Percentiles rank a stretch among this genome's conserved stretches.
Evolutionary conservation across 2,113 vertebrate species (phyloP).

Genomic region (Leucoraja erinaceus): DNA sequence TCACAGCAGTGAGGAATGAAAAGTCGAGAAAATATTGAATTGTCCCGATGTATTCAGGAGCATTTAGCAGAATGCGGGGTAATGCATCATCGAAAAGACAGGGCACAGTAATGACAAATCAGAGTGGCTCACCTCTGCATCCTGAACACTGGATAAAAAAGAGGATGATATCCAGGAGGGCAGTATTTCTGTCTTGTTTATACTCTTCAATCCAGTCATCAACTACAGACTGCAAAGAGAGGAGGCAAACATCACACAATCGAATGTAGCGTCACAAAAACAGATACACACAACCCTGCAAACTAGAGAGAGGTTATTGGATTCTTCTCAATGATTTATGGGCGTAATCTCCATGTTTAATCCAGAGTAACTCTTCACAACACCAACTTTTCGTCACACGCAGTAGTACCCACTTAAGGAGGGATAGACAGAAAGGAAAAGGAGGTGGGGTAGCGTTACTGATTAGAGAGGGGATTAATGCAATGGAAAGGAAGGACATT

Average conservation of each 20-base stretch:
- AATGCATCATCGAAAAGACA: constrained; percentile 9
- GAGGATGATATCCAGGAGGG: constrained; percentile 81
- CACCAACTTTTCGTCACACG: background rate
- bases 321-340: background rate
- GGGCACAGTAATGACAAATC: constrained; percentile 1
- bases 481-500: too few species aligned
- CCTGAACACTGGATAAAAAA: constrained; percentile 89
- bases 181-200: constrained; percentile 66
- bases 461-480: too few species aligned
- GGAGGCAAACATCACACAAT: constrained; percentile 34
- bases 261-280: constrained; percentile 33
- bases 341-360: background rate
- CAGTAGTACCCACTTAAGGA: too few species aligned
- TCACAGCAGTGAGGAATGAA: background rate
- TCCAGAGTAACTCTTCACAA: background rate
- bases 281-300: background rate
- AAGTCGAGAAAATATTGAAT: background rate
- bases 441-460: too few species aligned
- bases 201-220: constrained; percentile 82
- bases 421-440: too few species aligned
- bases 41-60: background rate
- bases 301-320: background rate
- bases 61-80: constrained; percentile 6
- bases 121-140: constrained; percentile 65
- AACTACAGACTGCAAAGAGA: constrained; percentile 68